Base-by-base conservation (phyloP, 2,888 invertebrate species). In the Orchesellides sinensis region DNA sequence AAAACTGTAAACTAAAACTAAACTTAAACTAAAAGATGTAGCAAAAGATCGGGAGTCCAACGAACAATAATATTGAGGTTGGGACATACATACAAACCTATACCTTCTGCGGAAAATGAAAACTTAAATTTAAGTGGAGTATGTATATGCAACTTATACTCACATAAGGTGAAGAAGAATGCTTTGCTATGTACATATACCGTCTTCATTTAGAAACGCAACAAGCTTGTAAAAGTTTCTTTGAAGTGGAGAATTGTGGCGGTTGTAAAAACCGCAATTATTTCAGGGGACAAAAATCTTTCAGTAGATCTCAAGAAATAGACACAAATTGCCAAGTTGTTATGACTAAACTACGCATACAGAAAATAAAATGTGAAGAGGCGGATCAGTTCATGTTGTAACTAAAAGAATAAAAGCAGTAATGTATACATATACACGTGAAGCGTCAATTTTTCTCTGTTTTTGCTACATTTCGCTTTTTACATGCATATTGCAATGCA, bases 221-320 rank as follows among this genome's bases (percentile, higher is more conserved):
- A n/a, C n/a, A n/a, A n/a, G n/a, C n/a, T n/a, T n/a, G n/a, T n/a
- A n/a, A n/a, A n/a, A n/a, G n/a, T n/a, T n/a, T 47, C 49, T 32
- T 40, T 61, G 61, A 49, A 21, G n/a, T 63, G 32, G 32, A 63
- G 21, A 35, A 21, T 19, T 59, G 52, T 35, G 29, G 49, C 49
- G 29, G 49, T 69, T 14, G 68, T 68, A 52, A 56, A 75, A 75
- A 75, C 75, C 75, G 45, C 75, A 75, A 75, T 66, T 75, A 75
- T 75, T 75, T 56, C 56, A 66, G 25, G 65, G 40, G 74, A 75
- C 74, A 75, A 65, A 75, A 75, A 54, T 54, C 47, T 66, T 40
- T 19, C 40, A 29, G 21, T 10, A 19, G 40, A 21, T 63, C 21
- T 23, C 63, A 63, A 14, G 40, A 40, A 63, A 35, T 14, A 63